Conservation (phyloP, 37 sponge, comb jelly and placozoan species). For the Hexactinellida sp. region DNA sequence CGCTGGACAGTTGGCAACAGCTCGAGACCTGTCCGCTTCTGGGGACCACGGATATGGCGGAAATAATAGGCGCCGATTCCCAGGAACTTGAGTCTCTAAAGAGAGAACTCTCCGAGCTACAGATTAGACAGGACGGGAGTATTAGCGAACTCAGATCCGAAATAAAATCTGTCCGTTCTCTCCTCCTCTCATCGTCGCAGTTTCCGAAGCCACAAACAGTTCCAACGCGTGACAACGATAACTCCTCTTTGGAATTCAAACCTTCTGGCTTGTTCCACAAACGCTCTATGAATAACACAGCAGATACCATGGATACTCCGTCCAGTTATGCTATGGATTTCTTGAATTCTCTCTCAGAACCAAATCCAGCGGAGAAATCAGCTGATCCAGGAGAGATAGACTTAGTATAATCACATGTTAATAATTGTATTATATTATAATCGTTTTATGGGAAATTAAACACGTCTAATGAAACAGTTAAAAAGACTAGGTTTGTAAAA, state of each 20-base stretch:
- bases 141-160: not conserved
- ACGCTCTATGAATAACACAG: not conserved
- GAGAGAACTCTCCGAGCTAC: not conserved
- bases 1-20: not conserved
- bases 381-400: no score
- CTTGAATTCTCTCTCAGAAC: not conserved
- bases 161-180: not conserved
- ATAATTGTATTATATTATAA: no score
- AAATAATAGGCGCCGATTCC: not conserved
- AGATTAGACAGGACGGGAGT: not conserved
- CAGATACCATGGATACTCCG: not conserved
- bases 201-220: not conserved
- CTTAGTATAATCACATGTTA: no score
- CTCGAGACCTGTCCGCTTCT: not conserved
- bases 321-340: not conserved
- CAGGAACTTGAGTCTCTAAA: not conserved
- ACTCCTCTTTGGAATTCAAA: not conserved
- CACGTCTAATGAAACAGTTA: no score
- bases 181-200: not conserved
- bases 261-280: not conserved
- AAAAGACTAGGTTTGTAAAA: no score
- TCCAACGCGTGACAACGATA: not conserved
- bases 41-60: not conserved
- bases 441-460: no score
- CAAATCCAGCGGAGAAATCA: not conserved